Percentiles rank a stretch among this genome's conserved stretches.
Conservation (phyloP, 1,140 invertebrate genomes). For the Tetraneura akinire region DNA sequence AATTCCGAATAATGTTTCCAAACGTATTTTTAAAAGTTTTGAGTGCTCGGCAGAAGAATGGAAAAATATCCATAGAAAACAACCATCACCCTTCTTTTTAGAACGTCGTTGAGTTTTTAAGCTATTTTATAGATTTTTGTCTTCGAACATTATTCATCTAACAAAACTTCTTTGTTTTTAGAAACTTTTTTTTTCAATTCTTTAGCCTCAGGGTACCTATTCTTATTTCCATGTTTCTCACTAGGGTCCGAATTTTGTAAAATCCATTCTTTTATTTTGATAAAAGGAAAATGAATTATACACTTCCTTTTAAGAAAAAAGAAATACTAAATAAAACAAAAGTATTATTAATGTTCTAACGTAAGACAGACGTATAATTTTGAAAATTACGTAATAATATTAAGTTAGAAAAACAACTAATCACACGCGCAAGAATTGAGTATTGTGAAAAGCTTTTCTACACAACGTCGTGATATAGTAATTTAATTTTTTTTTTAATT, state of each 20-base stretch:
- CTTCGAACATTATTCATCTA: slow-evolving; percentile 34
- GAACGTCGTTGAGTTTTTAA: slow-evolving; percentile 27
- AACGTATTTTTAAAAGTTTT: slow-evolving; percentile 34
- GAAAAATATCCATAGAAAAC: slow-evolving; percentile 9
- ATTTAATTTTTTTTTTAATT: no score
- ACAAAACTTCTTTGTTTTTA: slow-evolving; percentile 40
- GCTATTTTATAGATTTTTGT: slow-evolving; percentile 48
- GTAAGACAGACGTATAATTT: not conserved
- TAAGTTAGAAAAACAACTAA: not conserved
- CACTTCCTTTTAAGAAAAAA: not conserved
- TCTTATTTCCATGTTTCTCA: slow-evolving; percentile 10
- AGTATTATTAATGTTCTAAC: not conserved
- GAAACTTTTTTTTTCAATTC: slow-evolving; percentile 3
- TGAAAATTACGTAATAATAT: not conserved
- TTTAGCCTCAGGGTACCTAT: not conserved
- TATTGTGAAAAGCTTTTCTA: no score
- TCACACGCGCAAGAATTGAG: no score
- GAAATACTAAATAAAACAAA: slow-evolving; percentile 20
- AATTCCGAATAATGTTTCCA: not conserved
- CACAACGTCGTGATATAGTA: no score
- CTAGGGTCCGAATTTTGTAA: slow-evolving; percentile 16
- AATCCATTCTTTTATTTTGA: slow-evolving; percentile 32
- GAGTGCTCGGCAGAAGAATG: not conserved
- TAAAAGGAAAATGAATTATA: not conserved
- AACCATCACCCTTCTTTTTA: not conserved